Base-by-base conservation (phyloP, 2,113 vertebrate species). In the Ammodytes dubius region DNA sequence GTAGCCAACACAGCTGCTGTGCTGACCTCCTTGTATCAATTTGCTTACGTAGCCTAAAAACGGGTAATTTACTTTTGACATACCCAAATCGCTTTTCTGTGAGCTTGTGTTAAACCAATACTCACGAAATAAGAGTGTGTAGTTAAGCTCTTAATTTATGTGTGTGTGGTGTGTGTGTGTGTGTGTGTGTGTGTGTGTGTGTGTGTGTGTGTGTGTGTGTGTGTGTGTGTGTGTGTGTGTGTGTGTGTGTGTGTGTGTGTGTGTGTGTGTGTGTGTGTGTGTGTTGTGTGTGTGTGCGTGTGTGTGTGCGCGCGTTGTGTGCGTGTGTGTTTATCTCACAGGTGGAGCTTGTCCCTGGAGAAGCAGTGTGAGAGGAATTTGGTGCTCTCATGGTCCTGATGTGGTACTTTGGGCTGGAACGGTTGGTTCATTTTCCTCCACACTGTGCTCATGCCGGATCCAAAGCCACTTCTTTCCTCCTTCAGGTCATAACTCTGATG, bases 271-370 rank as follows among this genome's bases (percentile, higher is more conserved):
- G 52, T 40, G 15, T 47, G 47, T 43, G 46, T 70, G n/a, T n/a
- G n/a, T n/a, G n/a, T n/a, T n/a, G 27, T 27, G 27, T 27, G 27
- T 27, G 27, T 27, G 50, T 27, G 11, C n/a, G n/a, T n/a, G n/a
- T n/a, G n/a, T n/a, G n/a, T n/a, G n/a, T n/a, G n/a, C n/a, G n/a
- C n/a, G n/a, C n/a, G n/a, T n/a, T n/a, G n/a, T n/a, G n/a, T n/a
- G n/a, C n/a, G n/a, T n/a, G 19, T n/a, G 4, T 63, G 47, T 42
- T 17, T 12, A 73, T 94, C 98, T 99, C 89, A 99, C 98, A 99
- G 94, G 91, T 99, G 96, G 69, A 99, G 94, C 82, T 98, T 99
- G 89, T 99, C 98, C 88, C 98, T 96, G 88, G 96, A 97, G 92
- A 99, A 99, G 0, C 97, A 97, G 47, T 99, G 97, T 1, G 97